These are phyloP conservation scores for Dermatemys mawii DNA, from an alignment of 2,113 vertebrate species.

Conservation along the genomic window DNA sequence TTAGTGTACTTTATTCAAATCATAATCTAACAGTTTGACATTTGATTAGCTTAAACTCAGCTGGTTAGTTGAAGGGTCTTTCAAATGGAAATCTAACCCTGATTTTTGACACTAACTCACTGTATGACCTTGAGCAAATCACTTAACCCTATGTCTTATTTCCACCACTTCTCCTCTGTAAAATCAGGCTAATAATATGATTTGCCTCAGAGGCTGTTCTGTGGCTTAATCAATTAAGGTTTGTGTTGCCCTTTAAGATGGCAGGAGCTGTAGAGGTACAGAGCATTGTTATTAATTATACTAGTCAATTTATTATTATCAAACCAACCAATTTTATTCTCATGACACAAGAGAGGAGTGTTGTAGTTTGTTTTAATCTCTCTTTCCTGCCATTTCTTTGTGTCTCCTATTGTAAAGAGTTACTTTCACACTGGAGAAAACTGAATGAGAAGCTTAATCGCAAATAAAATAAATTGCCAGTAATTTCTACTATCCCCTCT, in stretches of 20 bases:
- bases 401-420: background rate
- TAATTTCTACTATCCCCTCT: conserved; percentile 75
- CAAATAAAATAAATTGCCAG: conserved; percentile 77
- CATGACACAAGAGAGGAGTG: background rate
- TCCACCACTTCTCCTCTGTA: background rate
- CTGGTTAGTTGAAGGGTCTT: background rate
- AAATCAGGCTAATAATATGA: background rate
- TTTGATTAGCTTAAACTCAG: background rate
- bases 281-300: conserved; percentile 13
- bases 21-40: fast-evolving
- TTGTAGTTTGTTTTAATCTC: background rate
- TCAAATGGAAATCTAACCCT: background rate
- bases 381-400: conserved; percentile 17
- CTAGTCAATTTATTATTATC: conserved; percentile 31
- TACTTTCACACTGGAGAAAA: conserved; percentile 42
- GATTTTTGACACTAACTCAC: background rate
- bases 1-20: fast-evolving
- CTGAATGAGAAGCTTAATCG: conserved; percentile 66
- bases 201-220: background rate
- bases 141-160: background rate
- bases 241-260: background rate
- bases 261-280: background rate
- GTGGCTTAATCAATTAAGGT: conserved; percentile 6
- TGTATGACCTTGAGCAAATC: background rate
- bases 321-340: conserved; percentile 45